These are phyloP conservation scores for Anthopleura sola DNA, from an alignment of 64 coral and sea anemone genomes.

Conservation along the genomic window DNA sequence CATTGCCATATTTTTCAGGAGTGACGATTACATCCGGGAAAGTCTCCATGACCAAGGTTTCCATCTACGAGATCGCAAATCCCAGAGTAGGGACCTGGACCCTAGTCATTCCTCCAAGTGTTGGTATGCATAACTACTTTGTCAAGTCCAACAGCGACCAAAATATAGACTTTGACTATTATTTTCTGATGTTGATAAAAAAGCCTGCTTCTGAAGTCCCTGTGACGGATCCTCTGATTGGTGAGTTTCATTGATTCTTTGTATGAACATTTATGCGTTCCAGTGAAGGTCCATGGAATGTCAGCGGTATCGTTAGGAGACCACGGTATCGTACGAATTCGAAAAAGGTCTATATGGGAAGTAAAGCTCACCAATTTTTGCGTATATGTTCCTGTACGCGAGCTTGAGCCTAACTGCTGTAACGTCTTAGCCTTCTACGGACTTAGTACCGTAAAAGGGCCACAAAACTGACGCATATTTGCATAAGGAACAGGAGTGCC, in stretches of 20 bases:
- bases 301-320: no score
- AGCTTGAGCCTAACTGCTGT: no score
- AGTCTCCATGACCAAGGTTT: slow-evolving; percentile 36
- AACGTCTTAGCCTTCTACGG: no score
- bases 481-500: no score
- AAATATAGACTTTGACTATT: slow-evolving; percentile 83
- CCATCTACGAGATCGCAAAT: slow-evolving; percentile 35
- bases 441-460: no score
- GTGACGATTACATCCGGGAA: slow-evolving; percentile 22
- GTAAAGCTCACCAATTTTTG: no score
- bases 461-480: no score
- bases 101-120: slow-evolving; percentile 30
- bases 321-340: no score
- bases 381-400: no score
- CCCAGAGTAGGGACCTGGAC: slow-evolving; percentile 53
- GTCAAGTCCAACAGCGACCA: slow-evolving; percentile 68
- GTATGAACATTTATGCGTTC: no score
- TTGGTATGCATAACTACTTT: slow-evolving; percentile 58
- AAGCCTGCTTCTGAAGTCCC: slow-evolving; percentile 27
- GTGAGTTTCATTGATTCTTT: slow-evolving; percentile 22
- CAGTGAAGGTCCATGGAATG: neutral
- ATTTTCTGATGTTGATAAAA: slow-evolving; percentile 24
- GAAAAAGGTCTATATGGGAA: no score
- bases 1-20: neutral
- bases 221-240: slow-evolving; percentile 38